Percentiles rank a stretch among this genome's conserved stretches.
phyloP scores from a whole-genome alignment of 1,140 invertebrate species.

The Drosophila guanche region DNA sequence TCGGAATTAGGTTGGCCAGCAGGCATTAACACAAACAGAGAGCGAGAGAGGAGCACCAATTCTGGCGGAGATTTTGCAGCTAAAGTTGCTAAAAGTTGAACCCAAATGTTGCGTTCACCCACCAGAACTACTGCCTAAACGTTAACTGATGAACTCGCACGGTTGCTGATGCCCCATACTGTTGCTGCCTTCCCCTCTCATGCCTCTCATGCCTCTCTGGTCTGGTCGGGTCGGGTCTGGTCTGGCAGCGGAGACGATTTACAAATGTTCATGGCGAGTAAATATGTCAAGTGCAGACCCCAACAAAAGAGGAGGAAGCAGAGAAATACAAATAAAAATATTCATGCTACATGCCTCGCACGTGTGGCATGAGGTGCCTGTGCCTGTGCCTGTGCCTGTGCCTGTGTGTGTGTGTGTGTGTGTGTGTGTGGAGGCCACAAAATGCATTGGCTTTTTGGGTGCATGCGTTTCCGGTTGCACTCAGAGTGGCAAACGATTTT shows the following conservation, averaged over 20 bases:
- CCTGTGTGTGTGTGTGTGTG: background rate
- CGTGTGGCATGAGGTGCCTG: too few species aligned
- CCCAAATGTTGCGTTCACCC: too few species aligned
- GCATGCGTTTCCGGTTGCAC: conserved; percentile 81
- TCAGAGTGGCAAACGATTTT: conserved; percentile 64
- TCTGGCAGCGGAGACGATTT: conserved; percentile 44
- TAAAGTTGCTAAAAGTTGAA: too few species aligned
- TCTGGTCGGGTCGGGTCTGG: too few species aligned
- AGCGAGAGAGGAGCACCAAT: too few species aligned
- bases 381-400: too few species aligned
- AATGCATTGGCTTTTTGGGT: conserved; percentile 44
- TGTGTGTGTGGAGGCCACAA: conserved; percentile 1
- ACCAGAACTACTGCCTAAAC: background rate
- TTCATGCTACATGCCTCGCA: background rate
- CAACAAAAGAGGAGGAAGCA: conserved; percentile 13
- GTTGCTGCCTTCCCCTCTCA: too few species aligned
- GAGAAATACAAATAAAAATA: conserved; percentile 24
- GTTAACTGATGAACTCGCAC: background rate
- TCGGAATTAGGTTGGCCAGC: conserved; percentile 29
- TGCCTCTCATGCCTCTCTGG: background rate
- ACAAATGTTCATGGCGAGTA: conserved; percentile 73
- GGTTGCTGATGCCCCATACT: background rate
- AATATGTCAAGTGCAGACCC: conserved; percentile 81
- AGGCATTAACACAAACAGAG: too few species aligned
- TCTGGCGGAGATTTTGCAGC: too few species aligned